These are phyloP conservation scores for Meloidogyne exigua DNA, from an alignment of 1,140 invertebrate species.

Conservation along the genomic window DNA sequence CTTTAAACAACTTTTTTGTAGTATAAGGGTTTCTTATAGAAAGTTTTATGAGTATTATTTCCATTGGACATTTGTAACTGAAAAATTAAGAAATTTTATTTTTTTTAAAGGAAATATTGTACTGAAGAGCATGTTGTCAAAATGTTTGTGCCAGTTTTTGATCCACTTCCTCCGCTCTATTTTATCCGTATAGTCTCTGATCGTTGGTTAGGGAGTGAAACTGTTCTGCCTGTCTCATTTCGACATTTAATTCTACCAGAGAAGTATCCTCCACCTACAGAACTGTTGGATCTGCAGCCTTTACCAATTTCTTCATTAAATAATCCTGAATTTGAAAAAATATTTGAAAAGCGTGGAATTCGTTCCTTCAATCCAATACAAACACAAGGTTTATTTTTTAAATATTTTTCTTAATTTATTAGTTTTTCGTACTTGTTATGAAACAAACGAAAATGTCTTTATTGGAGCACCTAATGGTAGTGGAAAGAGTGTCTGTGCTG, in stretches of 20 bases:
- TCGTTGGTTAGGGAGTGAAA: conserved; percentile 73
- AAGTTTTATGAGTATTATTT: no score
- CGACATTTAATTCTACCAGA: conserved; percentile 94
- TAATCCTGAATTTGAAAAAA: conserved; percentile 79
- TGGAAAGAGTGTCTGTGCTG: conserved; percentile 92
- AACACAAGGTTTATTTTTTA: conserved; percentile 73
- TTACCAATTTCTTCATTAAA: conserved; percentile 77
- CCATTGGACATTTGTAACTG: no score
- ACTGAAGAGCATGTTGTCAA: conserved; percentile 91
- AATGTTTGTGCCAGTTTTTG: conserved; percentile 97
- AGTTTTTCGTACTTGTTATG: conserved; percentile 97
- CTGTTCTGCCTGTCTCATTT: conserved; percentile 93
- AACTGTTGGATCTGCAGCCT: conserved; percentile 94
- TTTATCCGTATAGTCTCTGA: conserved; percentile 77
- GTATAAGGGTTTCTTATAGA: no score
- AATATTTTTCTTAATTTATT: conserved; percentile 38
- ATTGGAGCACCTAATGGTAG: conserved; percentile 94
- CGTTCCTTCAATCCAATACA: conserved; percentile 97
- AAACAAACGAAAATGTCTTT: conserved; percentile 97
- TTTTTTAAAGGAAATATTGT: conserved; percentile 74
- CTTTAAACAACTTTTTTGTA: no score
- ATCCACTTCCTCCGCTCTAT: conserved; percentile 95
- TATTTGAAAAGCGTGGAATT: conserved; percentile 80
- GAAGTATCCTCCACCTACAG: conserved; percentile 94
- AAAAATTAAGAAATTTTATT: not conserved